Evolutionary conservation across 1,140 invertebrate genomes (phyloP).

Genomic region (Oryctes rhinoceros): DNA sequence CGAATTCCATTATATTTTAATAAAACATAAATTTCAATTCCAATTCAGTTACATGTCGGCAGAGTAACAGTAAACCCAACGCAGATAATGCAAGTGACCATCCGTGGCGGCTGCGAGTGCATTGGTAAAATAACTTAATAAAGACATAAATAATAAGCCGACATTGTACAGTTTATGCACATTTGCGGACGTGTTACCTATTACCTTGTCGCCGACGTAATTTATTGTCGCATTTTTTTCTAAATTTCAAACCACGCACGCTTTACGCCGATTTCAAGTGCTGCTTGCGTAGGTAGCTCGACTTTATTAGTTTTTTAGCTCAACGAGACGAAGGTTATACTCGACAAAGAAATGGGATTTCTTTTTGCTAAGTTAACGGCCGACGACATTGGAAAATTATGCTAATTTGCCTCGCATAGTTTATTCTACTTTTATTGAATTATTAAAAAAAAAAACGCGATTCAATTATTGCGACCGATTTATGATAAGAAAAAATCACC

Average conservation of each 20-base stretch:
- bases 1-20: background rate
- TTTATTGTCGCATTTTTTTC: background rate
- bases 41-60: background rate
- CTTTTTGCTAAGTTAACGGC: too few relatives aligned
- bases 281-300: background rate
- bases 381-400: too few relatives aligned
- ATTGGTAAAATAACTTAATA: background rate
- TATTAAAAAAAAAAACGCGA: too few relatives aligned
- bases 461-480: too few relatives aligned
- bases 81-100: background rate
- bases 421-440: too few relatives aligned
- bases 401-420: too few relatives aligned
- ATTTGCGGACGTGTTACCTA: background rate
- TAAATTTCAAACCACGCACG: background rate
- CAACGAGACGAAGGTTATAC: background rate
- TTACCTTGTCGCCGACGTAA: background rate
- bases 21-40: background rate
- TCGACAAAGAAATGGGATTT: too few relatives aligned
- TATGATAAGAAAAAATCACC: too few relatives aligned
- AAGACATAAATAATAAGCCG: background rate
- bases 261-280: background rate
- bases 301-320: background rate
- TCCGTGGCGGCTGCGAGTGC: background rate
- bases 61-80: background rate
- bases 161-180: conserved; percentile 3